A percentile compares a stretch with the other conserved stretches of the same genome.
These are phyloP conservation scores for Drosophila aldrichi DNA, from an alignment of 2,888 invertebrate species.

Conservation along the genomic window DNA sequence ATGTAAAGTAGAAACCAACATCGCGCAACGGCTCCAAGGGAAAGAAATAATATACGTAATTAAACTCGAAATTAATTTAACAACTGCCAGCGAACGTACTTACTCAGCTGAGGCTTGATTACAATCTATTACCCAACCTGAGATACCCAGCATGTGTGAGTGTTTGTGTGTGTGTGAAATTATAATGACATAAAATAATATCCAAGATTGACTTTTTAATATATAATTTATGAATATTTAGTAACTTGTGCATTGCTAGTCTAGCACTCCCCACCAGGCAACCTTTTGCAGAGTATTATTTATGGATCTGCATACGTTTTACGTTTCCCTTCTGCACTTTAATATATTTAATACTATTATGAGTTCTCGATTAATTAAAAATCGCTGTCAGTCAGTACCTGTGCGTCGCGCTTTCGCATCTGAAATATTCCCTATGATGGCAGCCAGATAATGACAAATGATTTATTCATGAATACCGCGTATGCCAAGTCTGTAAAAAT, in stretches of 20 bases:
- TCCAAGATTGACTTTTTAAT: too few species aligned
- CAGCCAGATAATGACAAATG: constrained; percentile 32
- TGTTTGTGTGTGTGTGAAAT: neutral
- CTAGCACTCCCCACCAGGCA: neutral
- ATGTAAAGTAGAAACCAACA: neutral
- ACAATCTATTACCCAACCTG: neutral
- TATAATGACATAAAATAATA: too few species aligned
- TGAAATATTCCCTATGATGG: constrained; percentile 35
- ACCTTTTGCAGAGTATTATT: neutral
- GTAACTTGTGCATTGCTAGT: neutral
- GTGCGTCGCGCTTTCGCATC: constrained; percentile 16
- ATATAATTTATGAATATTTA: neutral
- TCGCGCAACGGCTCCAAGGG: constrained; percentile 7
- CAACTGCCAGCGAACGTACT: constrained; percentile 15
- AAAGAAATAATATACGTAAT: constrained; percentile 23
- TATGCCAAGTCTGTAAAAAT: constrained; percentile 44
- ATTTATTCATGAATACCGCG: constrained; percentile 64
- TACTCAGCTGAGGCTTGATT: neutral
- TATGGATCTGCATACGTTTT: neutral
- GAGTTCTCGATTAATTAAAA: constrained; percentile 73
- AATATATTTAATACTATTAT: constrained; percentile 52
- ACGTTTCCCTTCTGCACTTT: constrained; percentile 1
- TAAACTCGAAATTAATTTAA: constrained; percentile 35
- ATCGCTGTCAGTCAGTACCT: constrained; percentile 39
- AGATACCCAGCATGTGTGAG: neutral